These are phyloP conservation scores for Daphoenositta chrysoptera DNA, from an alignment of 2,113 vertebrate species.

Conservation along the genomic window DNA sequence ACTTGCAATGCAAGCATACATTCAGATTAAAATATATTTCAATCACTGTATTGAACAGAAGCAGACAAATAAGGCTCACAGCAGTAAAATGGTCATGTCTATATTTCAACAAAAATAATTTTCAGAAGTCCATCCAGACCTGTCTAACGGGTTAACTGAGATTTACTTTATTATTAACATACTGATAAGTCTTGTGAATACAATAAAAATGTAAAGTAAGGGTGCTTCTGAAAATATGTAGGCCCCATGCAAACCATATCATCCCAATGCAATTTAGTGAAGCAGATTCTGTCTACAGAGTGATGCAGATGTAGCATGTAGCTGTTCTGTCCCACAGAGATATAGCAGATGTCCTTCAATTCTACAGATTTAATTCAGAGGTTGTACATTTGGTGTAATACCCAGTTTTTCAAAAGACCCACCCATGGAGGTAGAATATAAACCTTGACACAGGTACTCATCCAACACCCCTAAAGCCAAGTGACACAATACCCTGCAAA, in stretches of 20 bases:
- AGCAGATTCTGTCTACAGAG: not conserved
- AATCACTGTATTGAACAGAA: not conserved
- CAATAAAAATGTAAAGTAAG: not conserved
- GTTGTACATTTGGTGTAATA: not conserved
- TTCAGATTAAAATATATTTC: not conserved
- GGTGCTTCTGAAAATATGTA: not conserved
- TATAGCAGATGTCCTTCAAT: not conserved
- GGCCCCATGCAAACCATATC: not conserved
- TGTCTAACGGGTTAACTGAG: not conserved
- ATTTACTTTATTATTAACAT: not conserved
- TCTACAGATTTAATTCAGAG: not conserved
- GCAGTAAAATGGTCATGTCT: not conserved
- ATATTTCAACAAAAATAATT: not conserved
- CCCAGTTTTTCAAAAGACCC: not conserved
- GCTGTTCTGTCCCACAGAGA: not conserved
- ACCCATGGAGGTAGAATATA: not conserved
- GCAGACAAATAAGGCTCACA: not conserved
- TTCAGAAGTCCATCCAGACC: not conserved
- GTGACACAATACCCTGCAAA: not conserved
- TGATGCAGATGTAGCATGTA: rapidly evolving
- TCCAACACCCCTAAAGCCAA: not conserved
- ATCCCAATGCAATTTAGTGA: not conserved
- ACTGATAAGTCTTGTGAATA: not conserved
- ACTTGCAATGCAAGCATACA: not conserved
- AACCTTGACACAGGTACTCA: not conserved